Conservation (phyloP, 1,140 invertebrate species). For the Brachystomella parvula region DNA sequence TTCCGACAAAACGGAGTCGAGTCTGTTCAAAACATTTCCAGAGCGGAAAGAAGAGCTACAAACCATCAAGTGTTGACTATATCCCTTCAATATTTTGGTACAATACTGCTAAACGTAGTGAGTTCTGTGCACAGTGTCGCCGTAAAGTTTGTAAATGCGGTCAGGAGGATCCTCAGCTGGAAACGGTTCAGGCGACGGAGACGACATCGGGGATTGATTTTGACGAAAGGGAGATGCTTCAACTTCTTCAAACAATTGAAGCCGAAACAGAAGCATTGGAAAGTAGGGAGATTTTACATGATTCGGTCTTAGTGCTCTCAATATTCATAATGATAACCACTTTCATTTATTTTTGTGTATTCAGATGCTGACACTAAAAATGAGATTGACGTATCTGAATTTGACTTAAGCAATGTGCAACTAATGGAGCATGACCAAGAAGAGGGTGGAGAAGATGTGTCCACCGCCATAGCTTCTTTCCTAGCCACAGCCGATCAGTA, state of each 20-base stretch:
- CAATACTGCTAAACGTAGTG: background rate
- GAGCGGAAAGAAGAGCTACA: background rate
- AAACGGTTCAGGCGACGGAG: background rate
- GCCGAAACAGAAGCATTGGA: background rate
- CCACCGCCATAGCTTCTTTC: background rate
- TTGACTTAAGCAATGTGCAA: no score
- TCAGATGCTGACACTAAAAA: no score
- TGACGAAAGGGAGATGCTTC: background rate
- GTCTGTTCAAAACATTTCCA: slow-evolving; percentile 6
- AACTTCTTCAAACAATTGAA: slow-evolving; percentile 1
- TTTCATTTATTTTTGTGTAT: no score
- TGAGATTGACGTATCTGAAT: no score
- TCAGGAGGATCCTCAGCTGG: background rate
- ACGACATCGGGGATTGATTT: background rate
- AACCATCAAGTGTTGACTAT: background rate
- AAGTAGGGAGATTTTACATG: background rate
- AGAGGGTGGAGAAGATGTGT: background rate
- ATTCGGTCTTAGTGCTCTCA: background rate
- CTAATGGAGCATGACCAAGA: background rate
- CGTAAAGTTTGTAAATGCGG: slow-evolving; percentile 4
- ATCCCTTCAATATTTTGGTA: background rate
- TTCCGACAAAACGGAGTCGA: background rate
- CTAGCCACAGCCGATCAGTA: background rate
- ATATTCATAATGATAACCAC: no score
- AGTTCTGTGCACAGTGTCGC: background rate